phyloP scores from a whole-genome alignment of 2,888 invertebrate species.

The Sussaba pulchella region DNA sequence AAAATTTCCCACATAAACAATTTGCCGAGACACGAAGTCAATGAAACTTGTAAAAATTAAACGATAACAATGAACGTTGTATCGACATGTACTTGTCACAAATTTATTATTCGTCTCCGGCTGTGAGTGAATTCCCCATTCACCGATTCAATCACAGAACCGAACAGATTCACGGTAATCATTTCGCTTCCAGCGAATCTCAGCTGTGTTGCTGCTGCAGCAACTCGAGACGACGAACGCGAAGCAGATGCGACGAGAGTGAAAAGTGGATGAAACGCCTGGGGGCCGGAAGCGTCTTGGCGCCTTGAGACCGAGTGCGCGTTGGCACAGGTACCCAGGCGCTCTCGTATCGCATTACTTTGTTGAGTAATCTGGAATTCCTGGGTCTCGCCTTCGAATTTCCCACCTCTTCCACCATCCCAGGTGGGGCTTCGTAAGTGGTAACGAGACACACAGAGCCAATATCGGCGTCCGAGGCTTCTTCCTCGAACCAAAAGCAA shows the following conservation, averaged over 20 bases:
- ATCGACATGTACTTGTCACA: neutral
- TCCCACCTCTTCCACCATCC: constrained; percentile 71
- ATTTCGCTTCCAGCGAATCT: neutral
- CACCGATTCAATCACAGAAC: constrained; percentile 23
- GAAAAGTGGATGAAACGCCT: constrained; percentile 46
- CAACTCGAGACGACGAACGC: constrained; percentile 37
- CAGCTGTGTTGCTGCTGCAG: constrained; percentile 21
- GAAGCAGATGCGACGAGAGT: constrained; percentile 31
- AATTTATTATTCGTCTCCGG: neutral
- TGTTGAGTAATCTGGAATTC: constrained; percentile 76
- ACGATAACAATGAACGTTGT: too few species aligned
- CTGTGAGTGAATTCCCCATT: neutral
- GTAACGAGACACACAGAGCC: too few species aligned
- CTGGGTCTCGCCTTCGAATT: constrained; percentile 74
- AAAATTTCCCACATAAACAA: too few species aligned
- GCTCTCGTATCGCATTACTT: constrained; percentile 73
- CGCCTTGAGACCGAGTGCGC: constrained; percentile 34
- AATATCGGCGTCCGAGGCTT: neutral
- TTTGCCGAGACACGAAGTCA: too few species aligned
- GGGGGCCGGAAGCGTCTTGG: constrained; percentile 26
- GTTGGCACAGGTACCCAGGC: neutral
- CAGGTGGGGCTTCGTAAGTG: too few species aligned
- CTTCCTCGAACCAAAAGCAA: too few species aligned
- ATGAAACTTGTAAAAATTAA: too few species aligned
- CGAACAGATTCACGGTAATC: constrained; percentile 5